Evolutionary conservation across 2,113 vertebrate species (phyloP), one percentile per base, ranked within the genome.

Genomic region (Serilophus lunatus): DNA sequence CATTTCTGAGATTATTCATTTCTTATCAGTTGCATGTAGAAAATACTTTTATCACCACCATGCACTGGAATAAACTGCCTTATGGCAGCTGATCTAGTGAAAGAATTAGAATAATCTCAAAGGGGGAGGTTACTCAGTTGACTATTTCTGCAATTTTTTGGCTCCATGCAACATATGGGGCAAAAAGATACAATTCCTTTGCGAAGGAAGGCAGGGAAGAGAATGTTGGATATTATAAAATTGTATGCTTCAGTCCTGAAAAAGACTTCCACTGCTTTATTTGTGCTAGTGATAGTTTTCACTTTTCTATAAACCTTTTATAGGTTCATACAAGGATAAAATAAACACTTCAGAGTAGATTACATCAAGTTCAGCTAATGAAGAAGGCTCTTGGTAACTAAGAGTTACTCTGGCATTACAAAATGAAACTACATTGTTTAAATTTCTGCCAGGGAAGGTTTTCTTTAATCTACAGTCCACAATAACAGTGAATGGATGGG

Each of bases 331-430:
- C 38, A 69, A 87, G 65, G 53, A 83, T 81, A 93, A 98, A 97
- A 92, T 76, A 94, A 97, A 86, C 51, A 92, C 54, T 96, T 97
- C 87, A 92, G 65, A 82, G 57, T 10, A 92, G 49, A 93, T 95
- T 88, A 90, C 25, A 79, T 89, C 60, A 92, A 95, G 65, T 85
- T 96, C 69, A 68, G 31, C 86, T 95, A 87, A 96, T 50, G 56
- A 95, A 63, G 25, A 49, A 92, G 64, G 51, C 78, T 14, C 75
- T 94, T 83, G 38, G 54, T 69, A 82, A 94, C 28, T 33, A 91
- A 95, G 40, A 75, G 86, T 72, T 95, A 61, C 92, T 65, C 23
- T 79, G n/a, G 69, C 69, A 94, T 72, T 82, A 72, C 87, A 83
- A 85, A 83, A 94, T 38, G 50, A 31, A 95, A 95, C 77, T 82